phyloP scores from a whole-genome alignment of 2,113 vertebrate species.

The Toxotes jaculatrix region DNA sequence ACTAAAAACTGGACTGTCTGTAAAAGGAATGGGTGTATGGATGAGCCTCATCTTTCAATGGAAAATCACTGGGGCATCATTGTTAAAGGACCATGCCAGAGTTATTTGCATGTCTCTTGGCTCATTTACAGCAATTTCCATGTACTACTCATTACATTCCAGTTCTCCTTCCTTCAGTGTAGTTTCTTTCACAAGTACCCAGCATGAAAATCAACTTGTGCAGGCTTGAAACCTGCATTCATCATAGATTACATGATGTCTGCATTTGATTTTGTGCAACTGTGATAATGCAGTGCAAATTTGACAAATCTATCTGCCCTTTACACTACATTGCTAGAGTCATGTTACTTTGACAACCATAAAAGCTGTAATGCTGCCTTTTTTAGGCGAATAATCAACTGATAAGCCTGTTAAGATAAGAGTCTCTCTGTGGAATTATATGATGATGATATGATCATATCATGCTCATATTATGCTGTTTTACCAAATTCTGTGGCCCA shows the following conservation, averaged over 20 bases:
- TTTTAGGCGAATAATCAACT: not conserved
- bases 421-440: too few relatives aligned
- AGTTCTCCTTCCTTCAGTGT: not conserved
- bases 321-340: not conserved
- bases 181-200: not conserved
- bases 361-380: not conserved
- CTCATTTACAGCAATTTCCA: not conserved
- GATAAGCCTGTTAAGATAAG: too few relatives aligned
- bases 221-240: not conserved
- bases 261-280: not conserved
- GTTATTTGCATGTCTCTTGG: not conserved
- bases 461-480: not conserved
- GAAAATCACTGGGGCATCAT: constrained; percentile 35
- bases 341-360: not conserved
- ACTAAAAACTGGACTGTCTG: too few relatives aligned
- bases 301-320: not conserved
- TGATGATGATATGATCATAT: not conserved
- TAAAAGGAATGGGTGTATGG: too few relatives aligned
- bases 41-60: constrained; percentile 39
- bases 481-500: not conserved
- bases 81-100: too few relatives aligned
- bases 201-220: not conserved
- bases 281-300: not conserved
- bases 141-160: not conserved
- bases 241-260: not conserved